Base-by-base conservation (phyloP, 2,113 vertebrate genomes). In the Blennius ocellaris region DNA sequence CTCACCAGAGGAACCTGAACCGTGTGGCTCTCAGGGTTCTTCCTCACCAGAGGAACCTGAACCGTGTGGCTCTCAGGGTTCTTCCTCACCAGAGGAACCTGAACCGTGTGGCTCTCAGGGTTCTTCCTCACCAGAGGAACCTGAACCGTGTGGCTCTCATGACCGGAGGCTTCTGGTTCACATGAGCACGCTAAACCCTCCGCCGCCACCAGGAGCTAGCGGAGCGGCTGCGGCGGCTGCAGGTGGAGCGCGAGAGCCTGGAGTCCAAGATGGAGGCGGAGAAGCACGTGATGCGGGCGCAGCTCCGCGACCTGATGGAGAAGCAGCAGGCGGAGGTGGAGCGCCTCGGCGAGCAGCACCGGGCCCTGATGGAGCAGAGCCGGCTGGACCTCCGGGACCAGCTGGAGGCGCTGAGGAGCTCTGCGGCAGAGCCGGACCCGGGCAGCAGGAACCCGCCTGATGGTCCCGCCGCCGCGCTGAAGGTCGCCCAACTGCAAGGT, bases 251-350 rank as follows among this genome's bases (percentile, higher is more conserved):
- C 45, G 95, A 96, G 76, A 96, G 95, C 81, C 87, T 96, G 36
- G 94, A 95, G 56, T 95, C 95, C 40, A 96, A 96, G 81, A 89
- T 96, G 89, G 95, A 96, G 82, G 96, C 96, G 0, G 96, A 97
- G 90, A 96, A 95, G 76, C 96, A 97, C 2, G 95, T 97, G 78
- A 95, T 97, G 95, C 94, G 95, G 77, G 95, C 96, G 0, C 96
- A 97, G 50, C 90, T 97, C 6, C 94, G 86, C 14, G 95, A 97
- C 86, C 94, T 97, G 88, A 94, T 96, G 92, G 94, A 96, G 80
- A 97, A 96, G 86, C 95, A 97, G 17, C 92, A 94, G 78, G 84
- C 83, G 3, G 95, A 96, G 91, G 83, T 94, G 78, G 87, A 74
- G 51, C 87, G 79, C 41, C 49, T 92, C 47, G 37, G 45, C 0